Evolutionary conservation across 2,797 vertebrate species (phyloP).

Genomic region (Carduelis carduelis): DNA sequence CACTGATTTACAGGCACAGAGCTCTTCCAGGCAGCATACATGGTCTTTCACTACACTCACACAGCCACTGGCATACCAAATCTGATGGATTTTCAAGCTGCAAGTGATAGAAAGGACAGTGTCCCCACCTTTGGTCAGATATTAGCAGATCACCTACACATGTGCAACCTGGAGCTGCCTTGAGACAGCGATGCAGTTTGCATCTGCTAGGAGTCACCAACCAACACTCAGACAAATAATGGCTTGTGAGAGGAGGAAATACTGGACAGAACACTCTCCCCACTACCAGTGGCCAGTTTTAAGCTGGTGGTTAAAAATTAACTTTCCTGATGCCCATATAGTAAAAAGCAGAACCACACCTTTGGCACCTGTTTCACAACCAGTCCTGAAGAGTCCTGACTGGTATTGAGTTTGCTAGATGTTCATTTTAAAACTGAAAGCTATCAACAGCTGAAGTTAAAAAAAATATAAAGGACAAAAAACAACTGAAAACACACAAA

Average conservation of each 20-base stretch:
- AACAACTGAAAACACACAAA: background rate
- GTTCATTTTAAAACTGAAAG: conserved; percentile 2
- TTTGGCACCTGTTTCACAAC: background rate
- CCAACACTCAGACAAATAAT: background rate
- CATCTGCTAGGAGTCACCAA: background rate
- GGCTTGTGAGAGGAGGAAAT: background rate
- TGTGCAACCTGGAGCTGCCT: background rate
- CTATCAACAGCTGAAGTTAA: background rate
- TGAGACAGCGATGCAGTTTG: background rate
- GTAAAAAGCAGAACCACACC: background rate
- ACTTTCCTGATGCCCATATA: background rate
- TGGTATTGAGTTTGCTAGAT: background rate
- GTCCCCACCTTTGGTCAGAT: background rate
- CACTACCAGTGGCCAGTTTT: background rate
- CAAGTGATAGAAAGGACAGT: background rate
- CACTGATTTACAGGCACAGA: rapidly evolving
- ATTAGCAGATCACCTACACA: background rate
- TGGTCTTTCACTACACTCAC: background rate
- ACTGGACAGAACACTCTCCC: background rate
- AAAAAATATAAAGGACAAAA: background rate
- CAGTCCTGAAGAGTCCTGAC: background rate
- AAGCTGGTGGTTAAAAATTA: background rate
- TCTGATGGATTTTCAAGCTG: background rate
- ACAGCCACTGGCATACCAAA: background rate
- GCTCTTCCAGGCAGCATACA: rapidly evolving